A percentile compares a stretch with the other conserved stretches of the same genome.
Evolutionary conservation across 1,140 invertebrate genomes (phyloP).

Genomic region (Brachystomella parvula): DNA sequence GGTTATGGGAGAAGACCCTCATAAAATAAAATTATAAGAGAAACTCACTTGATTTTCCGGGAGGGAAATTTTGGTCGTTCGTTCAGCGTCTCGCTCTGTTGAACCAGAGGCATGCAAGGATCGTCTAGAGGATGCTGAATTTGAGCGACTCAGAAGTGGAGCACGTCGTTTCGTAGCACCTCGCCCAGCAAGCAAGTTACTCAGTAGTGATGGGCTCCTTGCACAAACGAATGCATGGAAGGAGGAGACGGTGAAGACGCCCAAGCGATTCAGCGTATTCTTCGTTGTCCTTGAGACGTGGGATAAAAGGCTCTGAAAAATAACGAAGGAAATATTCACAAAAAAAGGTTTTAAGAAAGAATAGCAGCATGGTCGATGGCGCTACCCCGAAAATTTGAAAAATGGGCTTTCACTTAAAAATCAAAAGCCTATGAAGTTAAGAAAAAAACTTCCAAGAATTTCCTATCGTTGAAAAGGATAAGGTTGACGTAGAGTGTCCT

Average conservation of each 20-base stretch:
- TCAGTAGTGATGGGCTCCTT: slow-evolving; percentile 80
- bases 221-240: slow-evolving; percentile 97
- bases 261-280: slow-evolving; percentile 84
- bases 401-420: background rate
- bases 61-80: slow-evolving; percentile 76
- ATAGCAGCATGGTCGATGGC: no score
- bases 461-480: background rate
- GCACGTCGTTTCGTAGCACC: slow-evolving; percentile 43
- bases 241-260: slow-evolving; percentile 94
- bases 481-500: no score
- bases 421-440: background rate
- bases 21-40: no score
- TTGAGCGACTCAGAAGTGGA: slow-evolving; percentile 72
- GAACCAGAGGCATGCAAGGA: slow-evolving; percentile 50
- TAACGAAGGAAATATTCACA: slow-evolving; percentile 31
- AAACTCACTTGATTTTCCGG: slow-evolving; percentile 68
- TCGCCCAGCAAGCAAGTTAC: slow-evolving; percentile 80
- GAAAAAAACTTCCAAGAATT: background rate
- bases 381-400: no score
- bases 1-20: no score
- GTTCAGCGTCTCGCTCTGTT: slow-evolving; percentile 71
- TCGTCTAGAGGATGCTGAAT: slow-evolving; percentile 56
- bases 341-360: background rate
- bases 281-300: slow-evolving; percentile 92
- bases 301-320: slow-evolving; percentile 78